Percentiles rank a stretch among this genome's conserved stretches.
phyloP scores from a whole-genome alignment of 2,797 vertebrate species.

The Mormyrops boulengeri region DNA sequence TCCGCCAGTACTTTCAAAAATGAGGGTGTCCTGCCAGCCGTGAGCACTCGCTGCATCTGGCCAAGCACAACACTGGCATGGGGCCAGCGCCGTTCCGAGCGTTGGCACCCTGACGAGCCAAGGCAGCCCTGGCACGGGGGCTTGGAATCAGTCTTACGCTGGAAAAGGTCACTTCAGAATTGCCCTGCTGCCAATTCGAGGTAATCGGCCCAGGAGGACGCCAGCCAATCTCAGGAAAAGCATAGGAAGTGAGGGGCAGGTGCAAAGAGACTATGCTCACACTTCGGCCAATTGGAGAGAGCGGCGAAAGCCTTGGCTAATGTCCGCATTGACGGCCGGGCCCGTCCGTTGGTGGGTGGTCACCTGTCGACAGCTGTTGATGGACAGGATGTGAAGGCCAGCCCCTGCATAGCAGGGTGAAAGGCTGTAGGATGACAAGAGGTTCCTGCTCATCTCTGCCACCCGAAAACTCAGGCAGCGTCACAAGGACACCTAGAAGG shows the following conservation, averaged over 20 bases:
- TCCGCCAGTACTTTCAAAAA: conserved; percentile 64
- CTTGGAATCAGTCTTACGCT: conserved; percentile 51
- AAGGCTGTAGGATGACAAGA: background rate
- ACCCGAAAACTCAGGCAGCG: background rate
- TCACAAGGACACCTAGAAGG: background rate
- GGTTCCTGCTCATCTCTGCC: background rate
- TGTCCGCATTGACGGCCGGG: background rate
- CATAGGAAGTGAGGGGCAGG: background rate
- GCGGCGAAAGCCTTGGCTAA: background rate
- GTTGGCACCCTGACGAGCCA: conserved; percentile 54
- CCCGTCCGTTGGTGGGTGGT: background rate
- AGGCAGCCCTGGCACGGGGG: conserved; percentile 60
- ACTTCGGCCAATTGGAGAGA: background rate
- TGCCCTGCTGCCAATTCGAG: conserved; percentile 21
- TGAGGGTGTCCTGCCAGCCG: conserved; percentile 66
- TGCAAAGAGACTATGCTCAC: background rate
- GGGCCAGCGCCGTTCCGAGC: conserved; percentile 62
- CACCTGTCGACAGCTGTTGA: background rate
- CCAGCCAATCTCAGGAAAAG: background rate
- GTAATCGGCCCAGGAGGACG: background rate
- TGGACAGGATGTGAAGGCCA: background rate
- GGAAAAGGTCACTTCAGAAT: conserved; percentile 57
- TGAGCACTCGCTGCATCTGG: conserved; percentile 61
- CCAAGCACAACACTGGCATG: conserved; percentile 78
- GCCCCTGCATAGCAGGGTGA: background rate